phyloP scores from a whole-genome alignment of 2,797 vertebrate genomes.

The Schizopygopsis malacanthus region DNA sequence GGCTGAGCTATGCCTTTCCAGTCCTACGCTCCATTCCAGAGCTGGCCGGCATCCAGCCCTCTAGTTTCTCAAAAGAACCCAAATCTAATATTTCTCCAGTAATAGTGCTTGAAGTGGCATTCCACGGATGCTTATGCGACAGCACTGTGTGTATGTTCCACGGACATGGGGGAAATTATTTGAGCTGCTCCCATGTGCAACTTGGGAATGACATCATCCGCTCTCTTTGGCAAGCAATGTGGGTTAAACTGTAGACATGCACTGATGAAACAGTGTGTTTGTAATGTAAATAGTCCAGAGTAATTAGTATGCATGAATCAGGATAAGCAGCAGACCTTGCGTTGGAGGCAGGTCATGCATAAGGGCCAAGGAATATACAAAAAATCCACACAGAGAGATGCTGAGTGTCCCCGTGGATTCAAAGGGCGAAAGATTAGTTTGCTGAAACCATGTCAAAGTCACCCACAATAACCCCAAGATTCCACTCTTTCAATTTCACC shows the following conservation, averaged over 20 bases:
- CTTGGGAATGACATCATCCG: constrained; percentile 52
- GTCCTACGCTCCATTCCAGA: constrained; percentile 26
- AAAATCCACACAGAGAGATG: constrained; percentile 43
- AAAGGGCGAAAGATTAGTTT: neutral
- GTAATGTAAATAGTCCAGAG: constrained; percentile 51
- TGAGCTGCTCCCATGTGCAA: constrained; percentile 38
- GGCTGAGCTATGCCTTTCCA: constrained; percentile 45
- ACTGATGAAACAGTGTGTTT: constrained; percentile 46
- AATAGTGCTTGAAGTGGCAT: constrained; percentile 58
- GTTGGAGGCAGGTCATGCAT: constrained; percentile 45
- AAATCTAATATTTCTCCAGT: constrained; percentile 61
- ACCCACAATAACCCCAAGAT: constrained; percentile 22
- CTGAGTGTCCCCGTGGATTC: neutral
- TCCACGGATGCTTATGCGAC: constrained; percentile 44
- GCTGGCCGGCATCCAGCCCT: constrained; percentile 52
- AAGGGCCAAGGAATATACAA: constrained; percentile 41
- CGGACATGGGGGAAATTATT: constrained; percentile 47
- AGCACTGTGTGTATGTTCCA: constrained; percentile 28
- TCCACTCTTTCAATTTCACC: constrained; percentile 39
- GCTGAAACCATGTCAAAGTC: constrained; percentile 30
- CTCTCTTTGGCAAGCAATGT: constrained; percentile 47
- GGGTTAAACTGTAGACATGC: constrained; percentile 30
- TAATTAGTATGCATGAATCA: constrained; percentile 53
- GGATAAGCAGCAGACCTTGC: constrained; percentile 44
- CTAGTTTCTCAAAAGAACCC: constrained; percentile 51